Evolutionary conservation across 2,113 vertebrate species (phyloP).

Genomic region (Noctilio leporinus): DNA sequence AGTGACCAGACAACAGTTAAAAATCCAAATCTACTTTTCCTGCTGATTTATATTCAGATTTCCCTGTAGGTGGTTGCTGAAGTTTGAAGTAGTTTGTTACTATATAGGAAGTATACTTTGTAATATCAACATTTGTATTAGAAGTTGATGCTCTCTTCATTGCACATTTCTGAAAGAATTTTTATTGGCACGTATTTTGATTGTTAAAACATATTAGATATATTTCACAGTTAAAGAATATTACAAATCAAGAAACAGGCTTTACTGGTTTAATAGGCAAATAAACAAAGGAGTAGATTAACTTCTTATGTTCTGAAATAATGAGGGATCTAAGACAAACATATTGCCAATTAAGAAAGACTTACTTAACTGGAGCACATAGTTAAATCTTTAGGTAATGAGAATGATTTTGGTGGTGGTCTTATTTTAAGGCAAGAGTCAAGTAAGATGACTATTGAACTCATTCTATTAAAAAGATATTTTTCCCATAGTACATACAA

Average conservation of each 20-base stretch:
- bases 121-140: not conserved
- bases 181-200: not conserved
- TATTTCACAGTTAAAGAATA: not conserved
- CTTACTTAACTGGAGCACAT: not conserved
- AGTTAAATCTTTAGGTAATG: not conserved
- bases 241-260: not conserved
- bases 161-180: not conserved
- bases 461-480: not conserved
- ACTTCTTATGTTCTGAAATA: not conserved
- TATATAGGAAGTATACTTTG: not conserved
- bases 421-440: not conserved
- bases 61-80: not conserved
- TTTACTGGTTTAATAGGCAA: not conserved
- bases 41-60: not conserved
- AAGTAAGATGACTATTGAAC: not conserved
- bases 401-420: not conserved
- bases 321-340: not conserved
- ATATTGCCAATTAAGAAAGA: not conserved
- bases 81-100: slow-evolving; percentile 11
- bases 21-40: not conserved
- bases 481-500: not conserved
- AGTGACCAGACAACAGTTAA: not conserved
- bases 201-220: not conserved
- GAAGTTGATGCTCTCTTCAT: not conserved
- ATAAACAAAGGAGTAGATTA: not conserved